Evolutionary conservation across 2,113 vertebrate genomes (phyloP), one percentile per base, ranked within the genome.

Genomic region (Hemiprocne comata): DNA sequence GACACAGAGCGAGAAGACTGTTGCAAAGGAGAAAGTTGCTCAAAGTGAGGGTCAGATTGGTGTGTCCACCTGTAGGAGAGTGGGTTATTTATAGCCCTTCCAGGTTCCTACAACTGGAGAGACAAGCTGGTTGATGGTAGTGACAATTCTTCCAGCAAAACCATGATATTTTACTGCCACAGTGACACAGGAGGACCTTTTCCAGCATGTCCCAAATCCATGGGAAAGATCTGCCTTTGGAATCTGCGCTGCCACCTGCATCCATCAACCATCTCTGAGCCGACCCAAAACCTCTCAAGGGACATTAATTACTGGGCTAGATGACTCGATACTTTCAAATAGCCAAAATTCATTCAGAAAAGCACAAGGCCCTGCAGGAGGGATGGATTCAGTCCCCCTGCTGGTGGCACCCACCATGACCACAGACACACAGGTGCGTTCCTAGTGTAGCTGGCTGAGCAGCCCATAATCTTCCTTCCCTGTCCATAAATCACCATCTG

Each of bases 371-470:
- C 36, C 72, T 25, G 54, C 24, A 12, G 24, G 51, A 78, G 36
- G 55, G 61, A 15, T 2, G 6, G 18, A 4, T 58, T 73, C 6
- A 0, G 11, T 23, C 67, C 64, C 11, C 15, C 2, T 3, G 20
- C 4, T 0, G 2, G 48, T 7, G 73, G 8, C 31, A 13, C 2
- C 48, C 64, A 9, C 15, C 0, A 0, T 16, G 46, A 16, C 29
- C 76, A 44, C 3, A 10, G n/a, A 3, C 72, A 51, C 25, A 4
- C 13, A 6, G 40, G 6, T 16, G 4, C 9, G 25, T 20, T 87
- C 40, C 31, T 50, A 48, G 20, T 69, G 40, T 46, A 16, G 73
- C 26, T n/a, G 42, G n/a, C n/a, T n/a, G n/a, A n/a, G n/a, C n/a
- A n/a, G n/a, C n/a, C n/a, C n/a, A n/a, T n/a, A n/a, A n/a, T n/a